Conservation (phyloP, 2,113 vertebrate species). For the Orthonyx spaldingii region DNA sequence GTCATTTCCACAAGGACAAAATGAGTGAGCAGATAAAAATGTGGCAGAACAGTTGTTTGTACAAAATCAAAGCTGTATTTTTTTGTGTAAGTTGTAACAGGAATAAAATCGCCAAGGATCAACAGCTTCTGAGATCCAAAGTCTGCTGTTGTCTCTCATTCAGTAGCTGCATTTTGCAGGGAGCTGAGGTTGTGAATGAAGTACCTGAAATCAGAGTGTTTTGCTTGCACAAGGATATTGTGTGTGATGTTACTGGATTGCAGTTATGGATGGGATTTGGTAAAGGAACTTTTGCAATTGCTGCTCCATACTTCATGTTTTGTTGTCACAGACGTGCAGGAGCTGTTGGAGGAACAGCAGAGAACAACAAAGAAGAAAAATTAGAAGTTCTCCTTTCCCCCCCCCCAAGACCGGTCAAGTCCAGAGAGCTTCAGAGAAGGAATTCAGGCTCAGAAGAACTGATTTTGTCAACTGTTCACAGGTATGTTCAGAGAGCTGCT, state of each 20-base stretch:
- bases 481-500: neutral
- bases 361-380: neutral
- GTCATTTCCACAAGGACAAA: neutral
- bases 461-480: neutral
- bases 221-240: neutral
- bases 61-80: neutral
- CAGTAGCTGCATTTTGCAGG: neutral
- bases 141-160: neutral
- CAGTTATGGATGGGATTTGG: neutral
- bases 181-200: neutral
- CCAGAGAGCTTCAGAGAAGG: neutral
- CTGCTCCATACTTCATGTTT: neutral
- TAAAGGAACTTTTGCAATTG: neutral
- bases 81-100: neutral
- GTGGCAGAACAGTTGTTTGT: neutral
- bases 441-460: neutral
- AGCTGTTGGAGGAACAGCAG: neutral
- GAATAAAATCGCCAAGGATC: neutral
- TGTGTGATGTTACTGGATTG: neutral
- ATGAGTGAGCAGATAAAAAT: neutral
- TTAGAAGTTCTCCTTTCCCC: neutral
- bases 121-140: fast-evolving
- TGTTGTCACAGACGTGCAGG: neutral
- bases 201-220: neutral
- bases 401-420: neutral